Evolutionary conservation across 2,113 vertebrate genomes (phyloP).

Genomic region (Cariama cristata): DNA sequence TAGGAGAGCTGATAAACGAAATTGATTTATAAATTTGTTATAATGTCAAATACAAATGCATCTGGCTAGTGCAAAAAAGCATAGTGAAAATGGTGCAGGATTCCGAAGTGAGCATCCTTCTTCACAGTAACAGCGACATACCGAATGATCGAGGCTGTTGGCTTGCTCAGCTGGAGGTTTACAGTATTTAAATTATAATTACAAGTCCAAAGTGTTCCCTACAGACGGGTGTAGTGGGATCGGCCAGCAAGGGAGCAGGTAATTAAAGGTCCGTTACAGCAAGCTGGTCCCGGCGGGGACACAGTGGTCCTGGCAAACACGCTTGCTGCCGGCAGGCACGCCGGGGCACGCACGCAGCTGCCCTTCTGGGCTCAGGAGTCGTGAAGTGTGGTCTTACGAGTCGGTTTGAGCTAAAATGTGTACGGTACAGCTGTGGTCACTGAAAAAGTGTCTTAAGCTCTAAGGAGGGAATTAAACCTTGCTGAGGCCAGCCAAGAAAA

Average conservation of each 20-base stretch:
- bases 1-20: not conserved
- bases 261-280: not conserved
- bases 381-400: rapidly evolving
- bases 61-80: not conserved
- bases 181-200: not conserved
- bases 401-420: not conserved
- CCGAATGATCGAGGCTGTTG: not conserved
- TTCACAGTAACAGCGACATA: not conserved
- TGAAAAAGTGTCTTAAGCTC: not conserved
- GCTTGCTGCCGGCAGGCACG: not conserved
- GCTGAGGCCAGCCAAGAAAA: not conserved
- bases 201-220: not conserved
- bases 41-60: not conserved
- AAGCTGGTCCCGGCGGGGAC: not conserved
- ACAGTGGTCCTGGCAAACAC: rapidly evolving
- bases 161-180: not conserved
- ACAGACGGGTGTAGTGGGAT: not conserved
- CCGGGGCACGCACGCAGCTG: not conserved
- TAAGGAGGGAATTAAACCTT: not conserved
- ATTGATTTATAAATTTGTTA: not conserved
- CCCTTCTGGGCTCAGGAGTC: not conserved
- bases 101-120: not conserved
- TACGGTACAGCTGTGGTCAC: not conserved
- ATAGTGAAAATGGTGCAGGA: not conserved
- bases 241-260: not conserved